Evolutionary conservation across 2,113 vertebrate genomes (phyloP), one percentile per base, ranked within the genome.

Genomic region (Cranoglanis bouderius): DNA sequence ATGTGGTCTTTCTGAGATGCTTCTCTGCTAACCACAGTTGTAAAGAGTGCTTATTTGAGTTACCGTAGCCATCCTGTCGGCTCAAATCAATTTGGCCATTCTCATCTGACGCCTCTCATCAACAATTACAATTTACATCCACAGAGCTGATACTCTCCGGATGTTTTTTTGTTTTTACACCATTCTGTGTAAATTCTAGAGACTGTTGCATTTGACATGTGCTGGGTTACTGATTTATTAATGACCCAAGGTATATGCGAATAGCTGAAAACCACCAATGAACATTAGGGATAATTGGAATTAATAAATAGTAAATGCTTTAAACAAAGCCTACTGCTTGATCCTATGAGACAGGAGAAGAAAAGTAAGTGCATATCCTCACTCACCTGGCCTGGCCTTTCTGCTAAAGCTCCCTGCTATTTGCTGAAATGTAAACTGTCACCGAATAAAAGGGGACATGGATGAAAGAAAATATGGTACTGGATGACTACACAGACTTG

Each of bases 401-500:
- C 85, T 55, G 61, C 87, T 87, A 84, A 77, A 88, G 55, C 84
- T 29, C 59, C 6, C 74, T 92, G 88, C 84, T 90, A 90, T 90
- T 91, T 90, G 74, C 84, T 77, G 80, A 88, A 85, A 92, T 89
- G 84, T 75, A 90, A 90, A 86, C 46, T 75, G 46, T 46, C 67
- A 75, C 19, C 57, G 82, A 90, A 88, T 70, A 81, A 81, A 84
- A 32, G 81, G 10, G 46, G 49, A 65, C 19, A 63, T 6, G 29
- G 21, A 61, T 40, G 49, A 46, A 29, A 38, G 4, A 81, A 81
- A 67, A 35, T 24, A 57, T 24, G 40, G 59, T 49, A 65, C 38
- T 65, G 57, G 38, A 24, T 57, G 80, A 59, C 53, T 57, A 53
- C 51, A 59, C 53, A 59, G 81, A 57, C 53, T 21, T 55, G 46